phyloP scores from a whole-genome alignment of 2,113 vertebrate genomes.

The Anthoscopus minutus region DNA sequence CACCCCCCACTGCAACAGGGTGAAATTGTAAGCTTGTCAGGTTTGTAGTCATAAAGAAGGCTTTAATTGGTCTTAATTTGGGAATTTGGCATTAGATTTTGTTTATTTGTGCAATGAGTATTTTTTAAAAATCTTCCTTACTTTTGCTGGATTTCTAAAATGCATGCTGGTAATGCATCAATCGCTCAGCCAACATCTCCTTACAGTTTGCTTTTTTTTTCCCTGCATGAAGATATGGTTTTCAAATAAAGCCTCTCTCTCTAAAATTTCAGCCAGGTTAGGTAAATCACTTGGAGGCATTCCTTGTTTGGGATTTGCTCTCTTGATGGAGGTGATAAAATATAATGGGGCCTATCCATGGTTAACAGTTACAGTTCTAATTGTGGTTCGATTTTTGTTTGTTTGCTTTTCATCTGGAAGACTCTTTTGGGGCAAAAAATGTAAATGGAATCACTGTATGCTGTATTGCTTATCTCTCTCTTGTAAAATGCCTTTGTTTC shows the following conservation, averaged over 20 bases:
- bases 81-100: conserved; percentile 68
- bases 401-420: neutral
- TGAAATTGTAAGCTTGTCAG: conserved; percentile 75
- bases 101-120: conserved; percentile 50
- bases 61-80: conserved; percentile 80
- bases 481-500: neutral
- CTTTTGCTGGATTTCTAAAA: conserved; percentile 38
- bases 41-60: conserved; percentile 74
- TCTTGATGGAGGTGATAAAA: neutral
- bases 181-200: conserved; percentile 6
- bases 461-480: neutral
- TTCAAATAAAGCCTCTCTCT: neutral
- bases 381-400: neutral
- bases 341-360: neutral
- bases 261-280: neutral
- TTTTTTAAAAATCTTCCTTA: conserved; percentile 5
- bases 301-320: neutral
- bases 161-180: neutral
- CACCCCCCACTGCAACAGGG: conserved; percentile 72
- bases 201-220: neutral
- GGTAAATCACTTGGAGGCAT: neutral
- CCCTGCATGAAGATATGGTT: neutral
- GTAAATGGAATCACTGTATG: neutral
- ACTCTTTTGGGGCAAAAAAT: neutral
- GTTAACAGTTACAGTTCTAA: conserved; percentile 19